Evolutionary conservation across 2,888 invertebrate genomes (phyloP), one percentile per base, ranked within the genome.

Genomic region (Conus canariensis): DNA sequence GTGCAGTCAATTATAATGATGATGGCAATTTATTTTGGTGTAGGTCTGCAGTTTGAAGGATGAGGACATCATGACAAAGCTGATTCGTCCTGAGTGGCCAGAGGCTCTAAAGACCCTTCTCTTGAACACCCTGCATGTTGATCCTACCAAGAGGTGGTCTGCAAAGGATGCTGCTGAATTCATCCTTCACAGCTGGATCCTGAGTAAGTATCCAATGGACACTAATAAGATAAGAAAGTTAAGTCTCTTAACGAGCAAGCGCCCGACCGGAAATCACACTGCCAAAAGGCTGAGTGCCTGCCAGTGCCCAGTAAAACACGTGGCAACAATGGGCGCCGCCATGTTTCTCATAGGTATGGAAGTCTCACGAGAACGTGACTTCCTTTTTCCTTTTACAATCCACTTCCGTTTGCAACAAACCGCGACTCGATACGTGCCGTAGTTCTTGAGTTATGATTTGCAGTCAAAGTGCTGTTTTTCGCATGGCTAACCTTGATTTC

Each of bases 161-260:
- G 85, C 85, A 25, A 85, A 85, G 30, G 14, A 25, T 12, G 85
- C 85, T 64, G 85, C 85, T 30, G 25, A 85, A 16, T 30, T 30
- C 64, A 85, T 85, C 30, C 30, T 85, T 6, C 56, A 10, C 25
- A 85, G 59, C 85, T 85, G 85, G 85, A 64, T 85, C 64, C 25
- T 64, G 25, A 85, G 85, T 85, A 85, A 85, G 85, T 30, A 5
- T 8, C 19, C 77, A 22, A 3, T 45, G 45, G 45, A 4, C n/a
- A 70, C 5, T 70, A 8, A 8, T 70, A 22, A 1, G n/a, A 8
- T 22, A 22, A 16, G 12, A 8, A 22, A 22, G n/a, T 70, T 70
- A 8, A 77, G 30, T 9, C 30, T 30, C 25, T 77, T 77, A 10
- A 77, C 25, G 16, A 77, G 16, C 16, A 70, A 22, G 16, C 19